Conservation (phyloP, 2,888 invertebrate species). For the Iselma pallidipennis region DNA sequence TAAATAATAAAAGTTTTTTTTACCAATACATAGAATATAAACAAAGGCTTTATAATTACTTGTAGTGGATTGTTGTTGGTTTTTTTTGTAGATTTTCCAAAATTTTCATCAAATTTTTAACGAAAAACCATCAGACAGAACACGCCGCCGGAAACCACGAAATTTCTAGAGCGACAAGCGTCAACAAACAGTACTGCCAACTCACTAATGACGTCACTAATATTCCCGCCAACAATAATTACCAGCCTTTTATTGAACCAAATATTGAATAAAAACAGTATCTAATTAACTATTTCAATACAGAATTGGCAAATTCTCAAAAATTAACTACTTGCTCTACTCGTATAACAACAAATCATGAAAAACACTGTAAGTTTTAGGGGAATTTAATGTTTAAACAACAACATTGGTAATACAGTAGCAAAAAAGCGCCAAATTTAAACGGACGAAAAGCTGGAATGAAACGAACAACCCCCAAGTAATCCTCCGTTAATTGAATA, state of each 20-base stretch:
- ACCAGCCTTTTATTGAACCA: neutral
- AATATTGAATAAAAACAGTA: no score
- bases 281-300: no score
- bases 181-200: slow-evolving; percentile 7
- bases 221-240: neutral
- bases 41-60: neutral
- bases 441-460: neutral
- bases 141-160: slow-evolving; percentile 1
- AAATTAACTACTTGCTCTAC: no score
- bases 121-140: neutral
- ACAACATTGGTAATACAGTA: neutral
- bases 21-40: neutral
- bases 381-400: neutral
- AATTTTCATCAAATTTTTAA: neutral
- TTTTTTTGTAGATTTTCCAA: no score
- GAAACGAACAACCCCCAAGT: no score
- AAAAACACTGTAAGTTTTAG: no score
- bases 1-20: slow-evolving; percentile 14
- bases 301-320: no score
- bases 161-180: slow-evolving; percentile 18
- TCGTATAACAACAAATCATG: no score
- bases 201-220: slow-evolving; percentile 2
- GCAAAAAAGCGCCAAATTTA: neutral
- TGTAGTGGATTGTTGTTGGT: neutral
- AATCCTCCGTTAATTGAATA: no score